These are phyloP conservation scores for Gavia stellata DNA, from an alignment of 2,113 vertebrate genomes.

Conservation along the genomic window DNA sequence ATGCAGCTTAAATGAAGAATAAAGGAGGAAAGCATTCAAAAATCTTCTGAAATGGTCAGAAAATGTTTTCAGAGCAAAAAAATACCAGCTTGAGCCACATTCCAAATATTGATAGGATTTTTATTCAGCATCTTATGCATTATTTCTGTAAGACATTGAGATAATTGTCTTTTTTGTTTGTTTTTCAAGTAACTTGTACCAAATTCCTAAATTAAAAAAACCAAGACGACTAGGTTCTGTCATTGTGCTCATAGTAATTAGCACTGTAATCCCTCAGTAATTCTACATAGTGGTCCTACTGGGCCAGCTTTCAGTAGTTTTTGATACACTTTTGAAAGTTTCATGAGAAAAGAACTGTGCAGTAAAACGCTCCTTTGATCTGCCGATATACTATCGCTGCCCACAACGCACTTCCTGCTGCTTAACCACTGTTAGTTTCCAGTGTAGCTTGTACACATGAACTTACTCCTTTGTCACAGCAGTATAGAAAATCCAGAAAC, in stretches of 20 bases:
- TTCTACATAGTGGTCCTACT: background rate
- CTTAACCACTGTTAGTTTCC: background rate
- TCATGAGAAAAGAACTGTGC: background rate
- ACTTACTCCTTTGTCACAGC: background rate
- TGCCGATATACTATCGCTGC: background rate
- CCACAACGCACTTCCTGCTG: background rate
- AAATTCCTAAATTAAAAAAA: background rate
- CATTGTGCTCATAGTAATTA: background rate
- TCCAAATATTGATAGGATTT: background rate
- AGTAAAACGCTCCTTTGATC: background rate
- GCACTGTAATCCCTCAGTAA: background rate
- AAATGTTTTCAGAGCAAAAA: background rate
- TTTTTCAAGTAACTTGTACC: background rate
- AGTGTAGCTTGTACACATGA: background rate
- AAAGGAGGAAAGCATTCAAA: background rate
- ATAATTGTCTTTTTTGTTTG: background rate
- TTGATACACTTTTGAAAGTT: background rate
- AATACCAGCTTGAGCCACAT: background rate
- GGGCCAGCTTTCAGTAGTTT: background rate
- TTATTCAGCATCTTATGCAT: background rate
- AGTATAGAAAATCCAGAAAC: background rate
- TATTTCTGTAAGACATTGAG: background rate
- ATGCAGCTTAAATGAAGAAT: background rate
- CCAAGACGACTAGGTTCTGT: background rate
- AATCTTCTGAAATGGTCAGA: background rate